phyloP scores from a whole-genome alignment of 2,113 vertebrate genomes.

The Oreocharis arfaki region DNA sequence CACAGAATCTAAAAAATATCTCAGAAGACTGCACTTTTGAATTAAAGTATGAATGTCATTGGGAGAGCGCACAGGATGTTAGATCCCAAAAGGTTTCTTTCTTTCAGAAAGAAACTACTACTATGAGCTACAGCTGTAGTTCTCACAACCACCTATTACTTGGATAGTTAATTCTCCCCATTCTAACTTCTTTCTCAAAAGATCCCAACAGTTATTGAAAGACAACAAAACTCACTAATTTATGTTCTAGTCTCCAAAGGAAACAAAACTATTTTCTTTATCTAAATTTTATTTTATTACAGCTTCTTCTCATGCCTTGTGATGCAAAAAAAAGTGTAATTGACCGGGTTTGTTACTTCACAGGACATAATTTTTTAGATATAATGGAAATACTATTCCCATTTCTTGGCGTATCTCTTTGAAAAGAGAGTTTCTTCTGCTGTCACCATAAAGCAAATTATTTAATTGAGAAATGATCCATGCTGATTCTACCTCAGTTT shows the following conservation, averaged over 20 bases:
- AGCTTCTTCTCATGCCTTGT: background rate
- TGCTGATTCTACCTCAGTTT: background rate
- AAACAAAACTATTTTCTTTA: background rate
- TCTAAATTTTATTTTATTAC: background rate
- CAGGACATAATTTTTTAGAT: background rate
- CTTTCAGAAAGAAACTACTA: background rate
- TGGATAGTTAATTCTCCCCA: background rate
- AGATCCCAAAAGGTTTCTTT: conserved; percentile 48
- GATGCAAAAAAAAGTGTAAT: background rate
- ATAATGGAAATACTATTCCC: background rate
- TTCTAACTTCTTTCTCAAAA: conserved; percentile 15
- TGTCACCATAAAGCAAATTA: background rate
- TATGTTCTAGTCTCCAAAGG: background rate
- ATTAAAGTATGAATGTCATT: conserved; percentile 50
- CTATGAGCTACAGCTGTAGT: conserved; percentile 38
- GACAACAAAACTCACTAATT: background rate
- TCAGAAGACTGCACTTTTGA: conserved; percentile 37
- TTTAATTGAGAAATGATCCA: background rate
- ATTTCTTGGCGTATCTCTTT: background rate
- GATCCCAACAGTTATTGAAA: background rate
- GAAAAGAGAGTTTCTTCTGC: background rate
- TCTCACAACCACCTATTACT: conserved; percentile 20
- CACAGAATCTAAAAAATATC: conserved; percentile 7
- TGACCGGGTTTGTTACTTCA: background rate
- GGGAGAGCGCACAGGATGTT: conserved; percentile 22